A percentile compares a stretch with the other conserved stretches of the same genome.
Conservation (phyloP, 2,888 invertebrate genomes). For the Hipparchia sbordonii region DNA sequence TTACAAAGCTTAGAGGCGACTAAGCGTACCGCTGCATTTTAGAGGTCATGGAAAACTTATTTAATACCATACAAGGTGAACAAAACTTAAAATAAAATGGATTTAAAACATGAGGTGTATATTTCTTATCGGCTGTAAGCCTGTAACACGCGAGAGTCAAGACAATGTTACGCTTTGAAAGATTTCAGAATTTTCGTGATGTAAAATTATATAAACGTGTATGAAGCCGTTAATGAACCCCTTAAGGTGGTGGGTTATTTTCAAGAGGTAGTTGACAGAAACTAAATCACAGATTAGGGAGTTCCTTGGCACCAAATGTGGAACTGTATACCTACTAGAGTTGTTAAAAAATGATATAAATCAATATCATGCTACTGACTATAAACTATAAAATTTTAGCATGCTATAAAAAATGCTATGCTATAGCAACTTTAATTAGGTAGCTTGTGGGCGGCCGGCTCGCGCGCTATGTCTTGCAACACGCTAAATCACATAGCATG, state of each 20-base stretch:
- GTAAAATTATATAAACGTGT: background rate
- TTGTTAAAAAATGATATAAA: too few relatives aligned
- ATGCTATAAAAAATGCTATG: too few relatives aligned
- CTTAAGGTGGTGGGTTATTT: background rate
- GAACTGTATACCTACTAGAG: too few relatives aligned
- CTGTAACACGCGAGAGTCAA: conserved; percentile 17
- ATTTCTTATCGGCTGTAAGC: conserved; percentile 16
- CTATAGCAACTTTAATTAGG: too few relatives aligned
- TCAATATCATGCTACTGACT: too few relatives aligned
- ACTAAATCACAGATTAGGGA: background rate
- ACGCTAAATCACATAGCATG: too few relatives aligned
- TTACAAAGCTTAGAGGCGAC: background rate
- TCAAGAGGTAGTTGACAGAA: background rate
- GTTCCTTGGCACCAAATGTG: background rate
- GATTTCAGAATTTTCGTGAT: conserved; percentile 31
- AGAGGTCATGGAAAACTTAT: background rate
- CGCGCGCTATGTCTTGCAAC: too few relatives aligned
- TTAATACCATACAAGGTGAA: conserved; percentile 6
- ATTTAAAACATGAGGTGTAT: conserved; percentile 11
- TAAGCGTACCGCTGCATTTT: background rate
- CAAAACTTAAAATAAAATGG: conserved; percentile 4
- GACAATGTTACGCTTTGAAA: conserved; percentile 19
- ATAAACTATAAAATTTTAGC: too few relatives aligned
- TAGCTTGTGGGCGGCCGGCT: too few relatives aligned
- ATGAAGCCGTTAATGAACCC: background rate